A percentile compares a stretch with the other conserved stretches of the same genome.
These are phyloP conservation scores for Crocidura indochinensis DNA, from an alignment of 2,797 vertebrate species.

Conservation along the genomic window DNA sequence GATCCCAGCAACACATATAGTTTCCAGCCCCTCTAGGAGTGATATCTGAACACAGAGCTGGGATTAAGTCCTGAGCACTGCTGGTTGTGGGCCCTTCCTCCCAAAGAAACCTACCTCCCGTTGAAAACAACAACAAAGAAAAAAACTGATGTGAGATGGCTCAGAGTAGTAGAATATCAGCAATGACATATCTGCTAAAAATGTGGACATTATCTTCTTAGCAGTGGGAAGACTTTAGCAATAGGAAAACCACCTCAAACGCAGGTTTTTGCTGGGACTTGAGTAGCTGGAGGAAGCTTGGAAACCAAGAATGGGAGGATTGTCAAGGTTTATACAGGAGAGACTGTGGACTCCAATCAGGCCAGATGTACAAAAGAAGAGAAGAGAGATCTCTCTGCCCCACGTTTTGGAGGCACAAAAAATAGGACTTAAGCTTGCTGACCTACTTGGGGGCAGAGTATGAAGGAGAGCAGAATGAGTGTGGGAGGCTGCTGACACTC, in stretches of 20 bases:
- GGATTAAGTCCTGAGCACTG: too few relatives aligned
- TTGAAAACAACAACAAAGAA: too few relatives aligned
- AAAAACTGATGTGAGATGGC: too few relatives aligned
- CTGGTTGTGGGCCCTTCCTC: too few relatives aligned
- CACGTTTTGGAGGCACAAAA: neutral
- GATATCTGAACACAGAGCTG: too few relatives aligned
- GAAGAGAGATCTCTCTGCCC: neutral
- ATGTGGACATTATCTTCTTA: neutral
- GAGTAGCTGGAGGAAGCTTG: neutral
- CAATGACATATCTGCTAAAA: neutral
- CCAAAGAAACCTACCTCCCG: too few relatives aligned
- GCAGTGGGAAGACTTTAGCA: neutral
- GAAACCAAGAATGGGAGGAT: neutral
- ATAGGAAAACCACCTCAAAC: neutral
- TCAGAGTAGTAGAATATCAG: too few relatives aligned
- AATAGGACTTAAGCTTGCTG: neutral
- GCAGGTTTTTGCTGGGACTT: conserved; percentile 18
- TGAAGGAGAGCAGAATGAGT: neutral
- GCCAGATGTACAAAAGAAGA: neutral
- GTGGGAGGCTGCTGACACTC: conserved; percentile 11
- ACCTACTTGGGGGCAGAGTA: neutral
- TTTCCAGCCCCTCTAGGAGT: too few relatives aligned
- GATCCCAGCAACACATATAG: too few relatives aligned
- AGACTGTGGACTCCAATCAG: neutral
- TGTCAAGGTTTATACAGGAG: neutral